These are phyloP conservation scores for Carpatolechia fugitivella DNA, from an alignment of 2,888 invertebrate species.

Conservation along the genomic window DNA sequence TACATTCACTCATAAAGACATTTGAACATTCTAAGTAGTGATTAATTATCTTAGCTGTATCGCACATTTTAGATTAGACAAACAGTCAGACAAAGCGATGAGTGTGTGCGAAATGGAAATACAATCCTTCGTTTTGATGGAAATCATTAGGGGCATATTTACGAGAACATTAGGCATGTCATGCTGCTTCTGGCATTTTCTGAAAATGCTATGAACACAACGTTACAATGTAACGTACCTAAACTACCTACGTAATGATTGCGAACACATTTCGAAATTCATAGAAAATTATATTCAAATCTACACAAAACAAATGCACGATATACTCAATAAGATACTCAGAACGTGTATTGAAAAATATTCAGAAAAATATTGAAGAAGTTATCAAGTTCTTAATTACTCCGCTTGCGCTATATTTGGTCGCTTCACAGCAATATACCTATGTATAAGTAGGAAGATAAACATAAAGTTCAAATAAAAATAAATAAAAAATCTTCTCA, in stretches of 20 bases:
- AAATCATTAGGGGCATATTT: slow-evolving; percentile 6
- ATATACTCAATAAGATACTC: too few relatives aligned
- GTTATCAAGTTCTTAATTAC: too few relatives aligned
- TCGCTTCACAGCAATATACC: too few relatives aligned
- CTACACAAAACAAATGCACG: too few relatives aligned
- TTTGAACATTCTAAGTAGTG: slow-evolving; percentile 3
- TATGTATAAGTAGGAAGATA: too few relatives aligned
- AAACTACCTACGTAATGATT: too few relatives aligned
- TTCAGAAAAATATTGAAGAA: too few relatives aligned
- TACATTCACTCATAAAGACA: slow-evolving; percentile 15
- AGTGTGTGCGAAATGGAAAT: neutral
- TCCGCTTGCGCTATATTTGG: too few relatives aligned
- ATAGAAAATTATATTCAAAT: neutral
- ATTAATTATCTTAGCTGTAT: slow-evolving; percentile 5
- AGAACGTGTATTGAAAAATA: too few relatives aligned
- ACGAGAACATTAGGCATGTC: slow-evolving; percentile 6
- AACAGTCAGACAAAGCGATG: neutral
- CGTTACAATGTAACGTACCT: neutral
- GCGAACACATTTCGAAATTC: neutral
- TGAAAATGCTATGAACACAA: neutral
- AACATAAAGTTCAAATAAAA: too few relatives aligned
- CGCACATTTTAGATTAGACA: neutral
- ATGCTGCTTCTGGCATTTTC: slow-evolving; percentile 9
- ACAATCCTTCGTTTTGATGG: neutral
- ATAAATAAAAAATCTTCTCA: too few relatives aligned